Evolutionary conservation across 2,797 vertebrate species (phyloP), one percentile per base, ranked within the genome.

Genomic region (Synaphobranchus kaupii): DNA sequence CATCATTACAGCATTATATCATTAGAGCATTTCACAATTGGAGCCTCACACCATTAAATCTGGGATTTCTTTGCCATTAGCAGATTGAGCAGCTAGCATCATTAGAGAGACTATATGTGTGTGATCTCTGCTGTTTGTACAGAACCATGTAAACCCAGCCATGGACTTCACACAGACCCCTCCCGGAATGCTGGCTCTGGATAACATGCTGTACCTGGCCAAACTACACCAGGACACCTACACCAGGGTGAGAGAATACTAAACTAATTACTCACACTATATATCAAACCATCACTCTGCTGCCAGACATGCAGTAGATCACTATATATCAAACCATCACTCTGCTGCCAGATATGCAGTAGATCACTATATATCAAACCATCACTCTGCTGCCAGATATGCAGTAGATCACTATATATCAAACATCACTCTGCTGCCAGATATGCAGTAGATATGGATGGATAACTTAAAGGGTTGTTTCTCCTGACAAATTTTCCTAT

Each of bases 131-230:
- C 52, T 54, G 88, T 48, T 66, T 82, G 50, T 86, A 1, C 94
- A 99, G 99, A 99, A 99, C 92, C 97, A 98, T 15, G 96, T 98
- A 91, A 99, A 99, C 94, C 99, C 99, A 0, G 98, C 98, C 0
- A 93, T 98, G 97, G 99, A 99, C 94, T 99, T 99, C 89, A 98
- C 97, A 82, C 98, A 98, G 95, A 99, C 98, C n/a, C 99, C 98
- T 44, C 99, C 99, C 0, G 99, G 99, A 80, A 98, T 99, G 97
- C 91, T 99, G 90, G 99, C 99, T 68, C 91, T 99, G 92, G 99
- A 99, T 95, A 99, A 99, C 94, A 99, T 99, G 98, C 95, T 99
- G 71, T 99, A 99, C 91, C 93, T 99, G 85, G 98, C 99, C 85
- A 98, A 98, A 91, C 95, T 97, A 90, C 98, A 99, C 90, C 98